Evolutionary conservation across 1,140 invertebrate species (phyloP).

Genomic region (Euwallacea similis): DNA sequence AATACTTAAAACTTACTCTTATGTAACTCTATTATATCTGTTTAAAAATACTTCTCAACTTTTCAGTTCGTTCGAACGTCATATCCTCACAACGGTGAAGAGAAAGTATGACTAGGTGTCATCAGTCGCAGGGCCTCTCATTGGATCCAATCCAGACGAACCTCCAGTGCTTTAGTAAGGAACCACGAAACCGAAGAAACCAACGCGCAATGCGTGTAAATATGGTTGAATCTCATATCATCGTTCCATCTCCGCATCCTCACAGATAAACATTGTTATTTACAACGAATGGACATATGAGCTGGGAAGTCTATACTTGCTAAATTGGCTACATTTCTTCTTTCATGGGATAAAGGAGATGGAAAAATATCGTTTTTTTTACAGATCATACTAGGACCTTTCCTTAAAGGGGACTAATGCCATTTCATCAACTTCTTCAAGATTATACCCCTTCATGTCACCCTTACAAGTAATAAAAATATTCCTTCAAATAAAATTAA

Average conservation of each 20-base stretch:
- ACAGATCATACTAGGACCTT: not conserved
- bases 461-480: too few relatives aligned
- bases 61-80: conserved; percentile 51
- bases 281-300: too few relatives aligned
- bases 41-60: not conserved
- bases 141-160: conserved; percentile 48
- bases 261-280: not conserved
- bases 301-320: not conserved
- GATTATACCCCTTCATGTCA: not conserved
- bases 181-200: conserved; percentile 5
- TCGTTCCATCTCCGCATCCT: not conserved
- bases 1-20: conserved; percentile 3
- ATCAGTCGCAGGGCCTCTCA: conserved; percentile 48
- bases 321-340: not conserved
- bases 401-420: not conserved
- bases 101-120: conserved; percentile 52
- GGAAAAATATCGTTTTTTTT: not conserved
- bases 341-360: not conserved
- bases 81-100: conserved; percentile 49
- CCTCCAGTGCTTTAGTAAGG: conserved; percentile 28
- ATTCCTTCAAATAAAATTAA: too few relatives aligned
- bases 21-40: too few relatives aligned
- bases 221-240: not conserved
- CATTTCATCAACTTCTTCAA: not conserved
- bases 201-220: conserved; percentile 15